These are phyloP conservation scores for Neoseiulus cucumeris DNA, from an alignment of 1,140 invertebrate genomes.

Conservation along the genomic window DNA sequence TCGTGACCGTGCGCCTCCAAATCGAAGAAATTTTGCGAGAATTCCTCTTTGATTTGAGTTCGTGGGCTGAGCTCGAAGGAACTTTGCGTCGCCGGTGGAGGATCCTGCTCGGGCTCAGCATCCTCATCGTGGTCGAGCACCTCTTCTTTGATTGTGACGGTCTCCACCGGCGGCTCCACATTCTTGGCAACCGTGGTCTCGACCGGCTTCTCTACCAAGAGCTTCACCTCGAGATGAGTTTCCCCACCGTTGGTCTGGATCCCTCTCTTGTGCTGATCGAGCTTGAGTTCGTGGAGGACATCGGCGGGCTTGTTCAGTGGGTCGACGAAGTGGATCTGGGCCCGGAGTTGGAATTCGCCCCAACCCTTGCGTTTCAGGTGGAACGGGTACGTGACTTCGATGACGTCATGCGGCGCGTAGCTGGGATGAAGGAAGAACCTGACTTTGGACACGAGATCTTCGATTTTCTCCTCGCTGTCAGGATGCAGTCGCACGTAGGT, in stretches of 20 bases:
- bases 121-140: conserved; percentile 19
- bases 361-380: conserved; percentile 60
- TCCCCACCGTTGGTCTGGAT: conserved; percentile 59
- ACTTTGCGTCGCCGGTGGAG: too few species aligned
- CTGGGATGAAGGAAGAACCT: conserved; percentile 61
- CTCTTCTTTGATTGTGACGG: conserved; percentile 15
- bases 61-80: not conserved
- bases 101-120: not conserved
- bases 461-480: conserved; percentile 29
- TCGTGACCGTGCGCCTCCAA: not conserved
- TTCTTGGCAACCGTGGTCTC: conserved; percentile 21
- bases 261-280: conserved; percentile 66
- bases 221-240: conserved; percentile 47
- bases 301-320: conserved; percentile 51
- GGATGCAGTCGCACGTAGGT: conserved; percentile 50
- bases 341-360: conserved; percentile 67
- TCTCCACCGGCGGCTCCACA: conserved; percentile 20
- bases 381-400: conserved; percentile 61
- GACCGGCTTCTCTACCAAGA: conserved; percentile 26
- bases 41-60: conserved; percentile 14
- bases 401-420: conserved; percentile 65
- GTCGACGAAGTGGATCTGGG: conserved; percentile 57
- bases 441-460: conserved; percentile 46
- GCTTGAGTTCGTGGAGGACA: conserved; percentile 54
- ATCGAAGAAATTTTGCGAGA: not conserved